Evolutionary conservation across 2,797 vertebrate genomes (phyloP), one percentile per base, ranked within the genome.

Genomic region (Rhinichthys osculus): DNA sequence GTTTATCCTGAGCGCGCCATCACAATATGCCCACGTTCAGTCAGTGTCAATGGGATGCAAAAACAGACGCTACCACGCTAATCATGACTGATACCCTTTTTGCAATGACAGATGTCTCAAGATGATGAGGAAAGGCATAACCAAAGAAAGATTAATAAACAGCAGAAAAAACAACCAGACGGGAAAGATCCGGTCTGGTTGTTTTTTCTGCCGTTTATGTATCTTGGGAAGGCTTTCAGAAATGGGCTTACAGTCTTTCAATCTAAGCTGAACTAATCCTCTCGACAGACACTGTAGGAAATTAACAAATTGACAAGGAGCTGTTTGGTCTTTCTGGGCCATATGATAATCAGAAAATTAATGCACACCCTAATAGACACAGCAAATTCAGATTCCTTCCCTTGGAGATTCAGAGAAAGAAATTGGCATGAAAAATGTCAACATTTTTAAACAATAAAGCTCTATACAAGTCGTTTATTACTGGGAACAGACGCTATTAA

Each of bases 261-360:
- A 47, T 40, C 52, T 71, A 85, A 59, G 78, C 64, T 81, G 78
- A 81, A 64, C 62, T 71, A 80, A 85, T 82, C 82, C 78, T 67
- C 47, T 47, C 11, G 4, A 62, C 66, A 77, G 21, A 62, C 59
- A 74, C 64, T 23, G 64, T 44, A 33, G 71, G 62, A 87, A 78
- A 86, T 38, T 69, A 87, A 71, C 79, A 64, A 76, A 69, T 77
- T 62, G 35, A 70, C 52, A 50, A 78, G 50, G 52, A 57, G 59
- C 64, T 70, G 85, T 27, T 72, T 52, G 11, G 35, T 67, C 69
- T 80, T 82, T 83, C 57, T 73, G 73, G 27, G 8, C 59, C 47
- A 40, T 23, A 50, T 27, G 44, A 73, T 27, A 33, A 33, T 35
- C n/a, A 79, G 78, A 77, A 52, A 66, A 4, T 16, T 16, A 33